phyloP scores from a whole-genome alignment of 1,140 invertebrate genomes.

The Eumeta japonica region DNA sequence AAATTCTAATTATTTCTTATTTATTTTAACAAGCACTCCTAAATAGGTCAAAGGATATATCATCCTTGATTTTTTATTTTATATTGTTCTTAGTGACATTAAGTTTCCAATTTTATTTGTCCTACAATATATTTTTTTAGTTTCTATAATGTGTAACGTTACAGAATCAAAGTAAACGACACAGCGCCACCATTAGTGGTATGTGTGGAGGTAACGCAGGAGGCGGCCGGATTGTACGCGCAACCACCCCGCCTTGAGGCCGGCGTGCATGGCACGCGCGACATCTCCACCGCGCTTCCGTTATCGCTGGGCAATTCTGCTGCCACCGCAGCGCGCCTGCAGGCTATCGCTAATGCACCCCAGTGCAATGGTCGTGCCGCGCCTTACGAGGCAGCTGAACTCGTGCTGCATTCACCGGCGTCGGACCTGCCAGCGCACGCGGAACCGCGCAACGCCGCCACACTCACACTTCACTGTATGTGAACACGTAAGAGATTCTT shows the following conservation, averaged over 20 bases:
- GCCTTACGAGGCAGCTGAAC: conserved; percentile 15
- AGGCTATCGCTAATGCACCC: too few relatives aligned
- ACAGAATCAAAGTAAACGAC: conserved; percentile 28
- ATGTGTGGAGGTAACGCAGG: conserved; percentile 35
- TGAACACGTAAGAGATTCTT: too few relatives aligned
- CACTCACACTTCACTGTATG: conserved; percentile 77
- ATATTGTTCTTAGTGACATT: too few relatives aligned
- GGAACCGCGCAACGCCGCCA: conserved; percentile 60
- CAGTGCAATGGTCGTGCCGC: conserved; percentile 7
- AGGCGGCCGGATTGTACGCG: conserved; percentile 33
- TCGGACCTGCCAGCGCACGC: too few relatives aligned
- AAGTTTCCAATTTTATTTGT: too few relatives aligned
- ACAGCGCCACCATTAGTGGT: conserved; percentile 40
- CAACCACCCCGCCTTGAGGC: conserved; percentile 40
- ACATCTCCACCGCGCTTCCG: conserved; percentile 37
- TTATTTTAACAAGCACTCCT: too few relatives aligned
- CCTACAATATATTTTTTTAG: too few relatives aligned
- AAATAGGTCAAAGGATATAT: too few relatives aligned
- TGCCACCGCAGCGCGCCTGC: conserved; percentile 23
- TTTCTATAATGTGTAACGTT: too few relatives aligned
- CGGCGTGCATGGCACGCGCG: conserved; percentile 28
- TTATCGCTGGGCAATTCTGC: not conserved
- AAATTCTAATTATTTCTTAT: too few relatives aligned
- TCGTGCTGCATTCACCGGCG: too few relatives aligned
- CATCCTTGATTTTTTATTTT: too few relatives aligned